These are phyloP conservation scores for Taenioides sp. DNA, from an alignment of 2,797 vertebrate species.

Conservation along the genomic window DNA sequence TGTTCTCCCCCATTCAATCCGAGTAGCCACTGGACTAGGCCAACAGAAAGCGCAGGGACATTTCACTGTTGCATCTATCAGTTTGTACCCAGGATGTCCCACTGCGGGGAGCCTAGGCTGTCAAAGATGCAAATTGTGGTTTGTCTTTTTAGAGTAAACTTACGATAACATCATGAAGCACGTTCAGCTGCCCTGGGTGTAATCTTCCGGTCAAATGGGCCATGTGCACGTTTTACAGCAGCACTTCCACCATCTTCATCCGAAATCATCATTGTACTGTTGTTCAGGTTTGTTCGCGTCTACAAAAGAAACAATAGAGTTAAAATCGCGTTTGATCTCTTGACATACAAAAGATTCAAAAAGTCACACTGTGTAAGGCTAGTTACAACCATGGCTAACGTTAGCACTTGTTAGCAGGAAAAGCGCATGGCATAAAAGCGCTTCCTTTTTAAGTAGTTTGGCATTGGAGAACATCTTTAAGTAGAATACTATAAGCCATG, in stretches of 20 bases:
- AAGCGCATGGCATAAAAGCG: background rate
- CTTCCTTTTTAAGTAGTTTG: background rate
- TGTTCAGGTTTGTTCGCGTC: background rate
- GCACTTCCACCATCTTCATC: slow-evolving; percentile 22
- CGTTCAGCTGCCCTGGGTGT: background rate
- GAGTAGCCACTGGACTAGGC: slow-evolving; percentile 52
- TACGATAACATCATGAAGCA: background rate
- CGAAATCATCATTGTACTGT: slow-evolving; percentile 28
- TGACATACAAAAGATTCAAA: background rate
- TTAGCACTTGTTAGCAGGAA: background rate
- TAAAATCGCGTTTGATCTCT: background rate
- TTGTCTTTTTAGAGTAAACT: background rate
- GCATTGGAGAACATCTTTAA: background rate
- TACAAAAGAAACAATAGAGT: background rate
- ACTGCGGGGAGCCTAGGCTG: slow-evolving; percentile 72
- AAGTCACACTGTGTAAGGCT: background rate
- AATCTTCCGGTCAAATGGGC: background rate
- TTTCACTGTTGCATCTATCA: slow-evolving; percentile 72
- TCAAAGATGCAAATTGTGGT: slow-evolving; percentile 71
- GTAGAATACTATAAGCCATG: background rate
- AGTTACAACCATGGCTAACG: background rate
- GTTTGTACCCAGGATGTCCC: slow-evolving; percentile 62
- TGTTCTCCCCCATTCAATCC: slow-evolving; percentile 80
- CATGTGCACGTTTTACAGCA: background rate
- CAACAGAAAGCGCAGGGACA: slow-evolving; percentile 79